phyloP scores from a whole-genome alignment of 2,113 vertebrate genomes.

The Laticauda colubrina region DNA sequence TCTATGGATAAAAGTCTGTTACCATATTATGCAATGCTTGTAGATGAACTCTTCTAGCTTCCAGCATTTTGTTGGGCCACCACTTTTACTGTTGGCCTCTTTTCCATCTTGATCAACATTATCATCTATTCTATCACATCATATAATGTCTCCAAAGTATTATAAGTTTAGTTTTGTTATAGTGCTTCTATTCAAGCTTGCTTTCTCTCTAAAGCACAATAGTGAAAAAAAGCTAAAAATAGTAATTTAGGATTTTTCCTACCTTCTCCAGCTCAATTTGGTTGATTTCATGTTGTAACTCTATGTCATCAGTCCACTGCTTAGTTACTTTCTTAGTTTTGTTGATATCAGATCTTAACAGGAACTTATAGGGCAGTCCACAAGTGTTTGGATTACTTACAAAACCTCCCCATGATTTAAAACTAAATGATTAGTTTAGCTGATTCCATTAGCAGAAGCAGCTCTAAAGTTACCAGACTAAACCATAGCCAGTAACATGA shows the following conservation, averaged over 20 bases:
- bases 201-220: neutral
- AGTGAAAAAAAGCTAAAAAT: neutral
- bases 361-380: neutral
- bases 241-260: neutral
- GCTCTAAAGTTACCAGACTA: neutral
- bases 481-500: neutral
- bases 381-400: neutral
- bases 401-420: neutral
- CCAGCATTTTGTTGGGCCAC: neutral
- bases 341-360: neutral
- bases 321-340: neutral
- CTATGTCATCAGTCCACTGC: neutral
- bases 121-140: neutral
- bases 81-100: neutral
- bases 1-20: neutral
- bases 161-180: neutral
- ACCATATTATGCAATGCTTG: neutral
- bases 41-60: neutral
- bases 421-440: neutral
- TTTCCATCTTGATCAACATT: neutral
- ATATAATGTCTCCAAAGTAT: neutral
- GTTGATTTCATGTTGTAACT: neutral
- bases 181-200: neutral
- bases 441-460: neutral
- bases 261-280: neutral